These are phyloP conservation scores for Hemiprocne comata DNA, from an alignment of 2,113 vertebrate genomes.

Conservation along the genomic window DNA sequence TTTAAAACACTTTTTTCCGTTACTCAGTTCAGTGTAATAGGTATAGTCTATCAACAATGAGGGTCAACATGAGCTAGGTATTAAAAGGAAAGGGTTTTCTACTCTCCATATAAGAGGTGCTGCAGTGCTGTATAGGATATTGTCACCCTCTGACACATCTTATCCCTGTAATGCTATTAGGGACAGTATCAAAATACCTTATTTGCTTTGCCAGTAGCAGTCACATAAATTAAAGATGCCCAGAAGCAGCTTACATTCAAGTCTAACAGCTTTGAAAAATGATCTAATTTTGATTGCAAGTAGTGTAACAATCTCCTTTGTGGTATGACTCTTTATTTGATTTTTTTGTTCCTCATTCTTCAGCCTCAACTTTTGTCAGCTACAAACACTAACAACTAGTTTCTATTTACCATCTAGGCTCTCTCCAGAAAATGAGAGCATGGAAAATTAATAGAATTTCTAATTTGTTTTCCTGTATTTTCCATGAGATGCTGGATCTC, in stretches of 20 bases:
- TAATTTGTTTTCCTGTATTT: background rate
- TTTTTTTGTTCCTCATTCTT: background rate
- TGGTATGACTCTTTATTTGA: background rate
- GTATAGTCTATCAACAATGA: background rate
- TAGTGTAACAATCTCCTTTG: slow-evolving; percentile 12
- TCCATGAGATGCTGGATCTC: background rate
- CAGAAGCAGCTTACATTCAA: slow-evolving; percentile 50
- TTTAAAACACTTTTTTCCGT: background rate
- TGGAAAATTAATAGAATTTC: background rate
- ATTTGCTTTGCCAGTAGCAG: slow-evolving; percentile 57
- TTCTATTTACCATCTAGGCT: background rate
- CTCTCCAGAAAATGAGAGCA: background rate
- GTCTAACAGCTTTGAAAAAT: slow-evolving; percentile 65
- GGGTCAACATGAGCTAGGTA: background rate
- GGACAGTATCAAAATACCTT: slow-evolving; percentile 55
- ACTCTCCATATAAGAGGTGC: background rate
- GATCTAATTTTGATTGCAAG: slow-evolving; percentile 64
- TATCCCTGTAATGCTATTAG: slow-evolving; percentile 55
- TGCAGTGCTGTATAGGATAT: background rate
- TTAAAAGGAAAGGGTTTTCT: background rate
- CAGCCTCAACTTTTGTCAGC: background rate
- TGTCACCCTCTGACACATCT: slow-evolving; percentile 46
- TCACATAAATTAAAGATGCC: slow-evolving; percentile 64
- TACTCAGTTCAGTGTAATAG: background rate
- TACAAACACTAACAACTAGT: background rate